These are phyloP conservation scores for Psittacus erithacus DNA, from an alignment of 2,113 vertebrate species.

Conservation along the genomic window DNA sequence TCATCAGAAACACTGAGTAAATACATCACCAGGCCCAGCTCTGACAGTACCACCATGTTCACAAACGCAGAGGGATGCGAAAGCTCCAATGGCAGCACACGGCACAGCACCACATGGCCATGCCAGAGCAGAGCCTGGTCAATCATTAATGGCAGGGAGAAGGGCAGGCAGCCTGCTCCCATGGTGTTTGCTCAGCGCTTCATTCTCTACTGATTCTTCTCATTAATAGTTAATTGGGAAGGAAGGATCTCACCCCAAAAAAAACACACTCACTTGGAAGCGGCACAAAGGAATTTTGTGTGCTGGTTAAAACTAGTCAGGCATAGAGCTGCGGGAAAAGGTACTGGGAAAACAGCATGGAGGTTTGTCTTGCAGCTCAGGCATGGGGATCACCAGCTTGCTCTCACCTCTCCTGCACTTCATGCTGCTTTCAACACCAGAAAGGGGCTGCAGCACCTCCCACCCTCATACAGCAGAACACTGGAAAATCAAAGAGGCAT, in stretches of 20 bases:
- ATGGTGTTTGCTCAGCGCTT: accelerated
- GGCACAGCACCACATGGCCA: background rate
- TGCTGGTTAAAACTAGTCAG: background rate
- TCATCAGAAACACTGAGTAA: background rate
- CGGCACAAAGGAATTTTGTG: background rate
- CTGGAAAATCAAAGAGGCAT: background rate
- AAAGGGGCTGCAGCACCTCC: background rate
- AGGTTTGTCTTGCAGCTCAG: background rate
- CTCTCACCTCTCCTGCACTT: background rate
- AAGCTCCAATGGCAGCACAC: accelerated
- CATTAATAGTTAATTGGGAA: conserved; percentile 17
- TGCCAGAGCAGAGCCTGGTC: background rate
- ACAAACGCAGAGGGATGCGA: accelerated
- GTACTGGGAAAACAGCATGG: background rate
- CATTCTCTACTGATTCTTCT: background rate
- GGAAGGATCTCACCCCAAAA: background rate
- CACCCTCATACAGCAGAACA: accelerated
- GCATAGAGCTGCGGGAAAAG: background rate
- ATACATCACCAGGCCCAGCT: background rate
- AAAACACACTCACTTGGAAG: background rate
- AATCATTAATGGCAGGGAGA: background rate
- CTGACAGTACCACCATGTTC: accelerated
- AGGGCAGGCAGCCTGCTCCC: background rate
- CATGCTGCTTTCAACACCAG: accelerated
- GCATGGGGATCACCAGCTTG: background rate